Evolutionary conservation across 2,113 vertebrate species (phyloP).

Genomic region (Hippolais icterina): DNA sequence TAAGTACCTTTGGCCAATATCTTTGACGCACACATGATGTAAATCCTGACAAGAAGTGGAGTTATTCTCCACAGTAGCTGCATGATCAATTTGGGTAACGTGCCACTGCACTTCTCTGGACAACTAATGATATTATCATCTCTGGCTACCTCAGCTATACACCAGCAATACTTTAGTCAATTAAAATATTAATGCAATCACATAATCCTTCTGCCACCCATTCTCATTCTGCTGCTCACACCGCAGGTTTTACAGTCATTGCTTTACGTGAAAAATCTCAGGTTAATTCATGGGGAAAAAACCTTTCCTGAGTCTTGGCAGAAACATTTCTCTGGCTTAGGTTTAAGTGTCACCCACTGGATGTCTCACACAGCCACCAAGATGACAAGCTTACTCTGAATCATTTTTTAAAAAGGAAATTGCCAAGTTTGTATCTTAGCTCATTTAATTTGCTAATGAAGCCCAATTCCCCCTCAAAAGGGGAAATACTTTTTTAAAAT

Average conservation of each 20-base stretch:
- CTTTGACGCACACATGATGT: background rate
- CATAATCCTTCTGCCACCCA: background rate
- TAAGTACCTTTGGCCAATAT: background rate
- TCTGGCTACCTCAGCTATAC: background rate
- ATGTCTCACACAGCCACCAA: background rate
- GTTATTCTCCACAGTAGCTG: background rate
- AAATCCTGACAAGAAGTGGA: background rate
- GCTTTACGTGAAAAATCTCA: slow-evolving; percentile 9
- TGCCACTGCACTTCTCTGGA: background rate
- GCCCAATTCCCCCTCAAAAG: background rate
- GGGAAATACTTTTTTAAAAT: background rate
- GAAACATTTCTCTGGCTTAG: background rate
- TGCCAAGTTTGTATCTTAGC: background rate
- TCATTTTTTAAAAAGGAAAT: background rate
- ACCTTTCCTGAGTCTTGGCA: background rate
- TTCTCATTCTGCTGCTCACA: background rate
- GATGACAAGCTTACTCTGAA: background rate
- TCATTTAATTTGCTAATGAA: slow-evolving; percentile 40
- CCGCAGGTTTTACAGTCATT: slow-evolving; percentile 11
- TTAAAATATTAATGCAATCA: background rate
- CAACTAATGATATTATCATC: background rate
- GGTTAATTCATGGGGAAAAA: background rate
- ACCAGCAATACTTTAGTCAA: background rate
- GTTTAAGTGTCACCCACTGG: background rate
- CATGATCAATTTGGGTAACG: background rate